These are phyloP conservation scores for Neopipo cinnamomea DNA, from an alignment of 2,113 vertebrate genomes.

Conservation along the genomic window DNA sequence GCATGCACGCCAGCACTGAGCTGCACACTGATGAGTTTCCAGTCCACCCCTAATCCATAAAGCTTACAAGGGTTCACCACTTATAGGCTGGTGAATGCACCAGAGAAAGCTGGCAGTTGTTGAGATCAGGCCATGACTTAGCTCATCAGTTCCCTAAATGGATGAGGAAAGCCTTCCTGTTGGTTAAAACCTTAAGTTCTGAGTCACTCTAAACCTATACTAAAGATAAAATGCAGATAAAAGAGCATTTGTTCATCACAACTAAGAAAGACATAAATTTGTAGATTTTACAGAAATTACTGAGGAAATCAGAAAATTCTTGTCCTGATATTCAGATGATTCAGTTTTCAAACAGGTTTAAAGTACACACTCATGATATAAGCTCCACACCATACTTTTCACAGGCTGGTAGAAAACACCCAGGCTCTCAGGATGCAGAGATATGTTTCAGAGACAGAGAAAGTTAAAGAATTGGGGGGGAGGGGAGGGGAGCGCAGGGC, in stretches of 20 bases:
- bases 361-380: background rate
- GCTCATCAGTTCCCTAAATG: background rate
- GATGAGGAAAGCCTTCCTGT: background rate
- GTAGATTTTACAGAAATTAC: background rate
- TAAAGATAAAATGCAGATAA: background rate
- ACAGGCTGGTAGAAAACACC: background rate
- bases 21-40: background rate
- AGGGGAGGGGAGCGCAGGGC: too few relatives aligned
- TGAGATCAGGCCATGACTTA: background rate
- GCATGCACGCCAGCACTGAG: background rate
- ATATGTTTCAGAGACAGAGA: background rate
- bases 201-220: background rate
- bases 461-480: background rate
- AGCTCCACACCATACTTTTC: background rate
- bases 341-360: background rate
- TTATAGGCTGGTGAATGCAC: background rate
- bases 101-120: background rate
- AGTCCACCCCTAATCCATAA: background rate
- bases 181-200: background rate
- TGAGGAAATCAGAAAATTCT: background rate
- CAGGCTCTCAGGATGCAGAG: background rate
- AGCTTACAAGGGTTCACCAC: accelerated
- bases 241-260: background rate
- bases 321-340: background rate
- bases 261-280: background rate